Evolutionary conservation across 2,888 invertebrate genomes (phyloP).

Genomic region (Scaeva pyrastri): DNA sequence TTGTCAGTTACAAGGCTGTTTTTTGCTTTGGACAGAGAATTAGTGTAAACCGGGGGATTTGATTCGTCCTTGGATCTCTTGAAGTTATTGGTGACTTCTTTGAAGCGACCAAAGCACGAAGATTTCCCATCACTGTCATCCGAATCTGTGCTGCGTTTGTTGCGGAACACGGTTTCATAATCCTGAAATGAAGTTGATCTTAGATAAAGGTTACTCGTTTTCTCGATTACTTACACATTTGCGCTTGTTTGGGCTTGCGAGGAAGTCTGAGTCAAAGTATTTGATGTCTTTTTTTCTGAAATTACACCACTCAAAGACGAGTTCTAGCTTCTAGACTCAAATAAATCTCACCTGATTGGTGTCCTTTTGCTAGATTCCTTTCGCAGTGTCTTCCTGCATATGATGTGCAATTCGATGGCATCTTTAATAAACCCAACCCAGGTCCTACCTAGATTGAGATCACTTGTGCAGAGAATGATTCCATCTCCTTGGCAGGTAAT

Average conservation of each 20-base stretch:
- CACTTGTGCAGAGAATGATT: constrained; percentile 86
- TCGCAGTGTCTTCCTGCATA: constrained; percentile 86
- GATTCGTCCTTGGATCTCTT: constrained; percentile 42
- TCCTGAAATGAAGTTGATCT: constrained; percentile 78
- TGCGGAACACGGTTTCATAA: constrained; percentile 82
- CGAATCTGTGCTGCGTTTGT: constrained; percentile 80
- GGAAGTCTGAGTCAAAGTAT: constrained; percentile 85
- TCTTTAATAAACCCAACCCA: constrained; percentile 86
- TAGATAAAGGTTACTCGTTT: not conserved
- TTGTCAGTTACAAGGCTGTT: constrained; percentile 24
- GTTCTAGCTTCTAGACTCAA: not conserved
- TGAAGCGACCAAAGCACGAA: constrained; percentile 79
- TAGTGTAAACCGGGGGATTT: constrained; percentile 42
- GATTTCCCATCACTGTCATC: constrained; percentile 77
- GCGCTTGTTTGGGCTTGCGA: constrained; percentile 85
- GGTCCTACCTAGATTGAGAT: constrained; percentile 84
- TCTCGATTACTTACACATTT: constrained; percentile 82
- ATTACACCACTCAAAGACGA: not conserved
- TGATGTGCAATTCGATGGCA: constrained; percentile 86
- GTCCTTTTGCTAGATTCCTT: constrained; percentile 87
- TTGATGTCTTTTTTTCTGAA: constrained; percentile 85
- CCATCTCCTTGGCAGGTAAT: constrained; percentile 86
- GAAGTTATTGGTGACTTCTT: constrained; percentile 16
- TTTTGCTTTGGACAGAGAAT: constrained; percentile 33
- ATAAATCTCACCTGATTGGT: constrained; percentile 83